phyloP scores from a whole-genome alignment of 2,113 vertebrate species.

The Sciurus niger region DNA sequence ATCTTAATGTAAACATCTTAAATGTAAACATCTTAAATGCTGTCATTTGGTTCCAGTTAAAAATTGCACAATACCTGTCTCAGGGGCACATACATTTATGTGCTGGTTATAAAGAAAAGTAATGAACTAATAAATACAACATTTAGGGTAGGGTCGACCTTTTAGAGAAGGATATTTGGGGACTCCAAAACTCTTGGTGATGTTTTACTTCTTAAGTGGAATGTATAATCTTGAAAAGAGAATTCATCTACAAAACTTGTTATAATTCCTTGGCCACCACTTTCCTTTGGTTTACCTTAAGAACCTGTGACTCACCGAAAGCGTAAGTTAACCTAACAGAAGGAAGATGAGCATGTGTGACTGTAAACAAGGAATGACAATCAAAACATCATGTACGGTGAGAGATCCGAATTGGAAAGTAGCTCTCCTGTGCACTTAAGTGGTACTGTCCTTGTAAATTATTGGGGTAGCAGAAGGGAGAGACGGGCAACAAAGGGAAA shows the following conservation, averaged over 20 bases:
- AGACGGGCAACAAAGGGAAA: neutral
- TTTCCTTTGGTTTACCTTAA: neutral
- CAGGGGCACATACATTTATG: neutral
- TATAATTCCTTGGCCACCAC: neutral
- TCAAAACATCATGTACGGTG: neutral
- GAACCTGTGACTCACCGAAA: neutral
- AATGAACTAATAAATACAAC: accelerated
- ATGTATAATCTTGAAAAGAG: neutral
- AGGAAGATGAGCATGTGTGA: neutral
- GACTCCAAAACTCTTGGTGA: neutral
- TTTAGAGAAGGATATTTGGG: neutral
- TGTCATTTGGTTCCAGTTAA: neutral
- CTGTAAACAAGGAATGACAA: neutral
- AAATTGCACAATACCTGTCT: neutral
- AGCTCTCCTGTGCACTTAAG: neutral
- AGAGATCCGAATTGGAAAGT: neutral
- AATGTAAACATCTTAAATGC: neutral
- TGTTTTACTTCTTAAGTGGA: neutral
- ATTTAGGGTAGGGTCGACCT: neutral
- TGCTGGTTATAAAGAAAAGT: neutral
- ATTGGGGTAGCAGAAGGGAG: neutral
- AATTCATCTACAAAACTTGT: neutral
- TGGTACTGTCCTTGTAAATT: neutral
- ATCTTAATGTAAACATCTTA: no score
- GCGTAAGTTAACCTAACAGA: neutral